Evolutionary conservation across 2,113 vertebrate genomes (phyloP).

Genomic region (Cinclus mexicanus): DNA sequence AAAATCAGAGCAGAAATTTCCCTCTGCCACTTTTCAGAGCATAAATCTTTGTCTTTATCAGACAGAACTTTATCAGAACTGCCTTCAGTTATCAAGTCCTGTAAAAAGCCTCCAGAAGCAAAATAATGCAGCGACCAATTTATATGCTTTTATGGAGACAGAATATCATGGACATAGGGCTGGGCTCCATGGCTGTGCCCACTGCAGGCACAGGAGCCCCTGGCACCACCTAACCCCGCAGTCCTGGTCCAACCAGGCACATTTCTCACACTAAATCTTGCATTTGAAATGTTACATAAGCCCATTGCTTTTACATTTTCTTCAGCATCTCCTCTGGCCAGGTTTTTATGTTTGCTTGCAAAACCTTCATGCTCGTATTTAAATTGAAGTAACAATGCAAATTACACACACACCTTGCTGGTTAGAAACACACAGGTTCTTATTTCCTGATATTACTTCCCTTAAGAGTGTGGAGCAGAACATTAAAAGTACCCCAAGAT

Average conservation of each 20-base stretch:
- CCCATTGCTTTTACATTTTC: background rate
- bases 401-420: background rate
- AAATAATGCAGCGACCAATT: background rate
- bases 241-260: background rate
- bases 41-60: background rate
- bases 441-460: background rate
- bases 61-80: background rate
- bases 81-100: background rate
- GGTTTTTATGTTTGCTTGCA: background rate
- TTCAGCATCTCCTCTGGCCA: background rate
- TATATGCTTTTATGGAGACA: background rate
- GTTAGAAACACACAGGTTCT: background rate
- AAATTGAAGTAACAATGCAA: background rate
- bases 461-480: background rate
- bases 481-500: background rate
- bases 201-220: background rate
- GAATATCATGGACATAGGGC: background rate
- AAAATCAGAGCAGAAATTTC: constrained; percentile 19
- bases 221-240: background rate
- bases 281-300: background rate
- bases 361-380: background rate
- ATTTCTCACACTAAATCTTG: background rate
- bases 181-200: background rate
- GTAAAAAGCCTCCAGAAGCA: background rate
- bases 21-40: background rate